A percentile compares a stretch with the other conserved stretches of the same genome.
Evolutionary conservation across 1,140 invertebrate species (phyloP).

Genomic region (Battus philenor): DNA sequence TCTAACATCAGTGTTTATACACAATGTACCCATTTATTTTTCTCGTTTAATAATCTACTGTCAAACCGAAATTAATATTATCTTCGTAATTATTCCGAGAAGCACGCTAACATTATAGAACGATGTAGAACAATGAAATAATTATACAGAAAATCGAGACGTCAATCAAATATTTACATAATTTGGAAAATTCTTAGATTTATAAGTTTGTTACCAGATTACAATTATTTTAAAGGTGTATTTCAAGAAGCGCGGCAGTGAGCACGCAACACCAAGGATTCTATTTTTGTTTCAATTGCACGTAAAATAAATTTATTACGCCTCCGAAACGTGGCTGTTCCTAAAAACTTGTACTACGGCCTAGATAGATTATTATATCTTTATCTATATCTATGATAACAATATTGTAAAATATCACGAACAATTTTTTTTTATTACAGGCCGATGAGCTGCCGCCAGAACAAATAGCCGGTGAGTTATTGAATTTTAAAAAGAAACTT

Average conservation of each 20-base stretch:
- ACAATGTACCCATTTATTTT: too few species aligned
- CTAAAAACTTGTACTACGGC: conserved; percentile 32
- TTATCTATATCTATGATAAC: background rate
- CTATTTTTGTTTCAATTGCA: conserved; percentile 64
- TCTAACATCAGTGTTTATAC: too few species aligned
- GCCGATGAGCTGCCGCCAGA: conserved; percentile 74
- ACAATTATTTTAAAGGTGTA: background rate
- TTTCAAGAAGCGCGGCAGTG: conserved; percentile 6
- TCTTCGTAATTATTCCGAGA: too few species aligned
- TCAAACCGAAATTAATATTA: too few species aligned
- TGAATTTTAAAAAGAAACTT: conserved; percentile 15
- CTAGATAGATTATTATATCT: conserved; percentile 23
- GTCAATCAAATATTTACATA: too few species aligned
- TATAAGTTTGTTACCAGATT: too few species aligned
- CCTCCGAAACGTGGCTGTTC: conserved; percentile 27
- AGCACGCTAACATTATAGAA: too few species aligned
- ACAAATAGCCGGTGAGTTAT: conserved; percentile 72
- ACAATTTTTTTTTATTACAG: conserved; percentile 50
- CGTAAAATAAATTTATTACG: conserved; percentile 67
- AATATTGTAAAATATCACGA: conserved; percentile 5
- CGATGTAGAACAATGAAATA: too few species aligned
- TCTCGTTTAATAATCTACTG: too few species aligned
- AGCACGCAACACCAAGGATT: conserved; percentile 36
- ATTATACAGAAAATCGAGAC: too few species aligned
- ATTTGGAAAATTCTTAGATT: too few species aligned